Evolutionary conservation across 2,888 invertebrate species (phyloP).

Genomic region (Cantharis nigra): DNA sequence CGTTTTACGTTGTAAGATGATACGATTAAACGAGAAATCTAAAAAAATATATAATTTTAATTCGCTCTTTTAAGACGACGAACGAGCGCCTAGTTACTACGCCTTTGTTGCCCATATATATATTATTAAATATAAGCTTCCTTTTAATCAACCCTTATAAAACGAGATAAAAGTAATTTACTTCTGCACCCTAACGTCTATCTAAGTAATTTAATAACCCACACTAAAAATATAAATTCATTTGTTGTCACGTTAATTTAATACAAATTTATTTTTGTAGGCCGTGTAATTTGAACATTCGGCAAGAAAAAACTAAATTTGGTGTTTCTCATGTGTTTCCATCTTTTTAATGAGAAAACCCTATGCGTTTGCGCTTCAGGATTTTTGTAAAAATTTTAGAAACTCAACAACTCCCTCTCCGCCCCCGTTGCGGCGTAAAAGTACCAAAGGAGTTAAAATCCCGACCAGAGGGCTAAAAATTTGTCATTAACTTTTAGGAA

Average conservation of each 20-base stretch:
- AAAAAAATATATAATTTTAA: conserved; percentile 1
- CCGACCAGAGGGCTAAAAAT: too few relatives aligned
- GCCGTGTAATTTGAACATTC: neutral
- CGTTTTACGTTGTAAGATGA: neutral
- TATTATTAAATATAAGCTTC: conserved; percentile 1
- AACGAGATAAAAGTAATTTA: conserved; percentile 3
- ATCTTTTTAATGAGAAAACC: neutral
- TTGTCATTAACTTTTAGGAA: neutral
- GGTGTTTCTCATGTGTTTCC: neutral
- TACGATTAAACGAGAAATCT: neutral
- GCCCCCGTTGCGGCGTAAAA: too few relatives aligned
- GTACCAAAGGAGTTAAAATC: too few relatives aligned
- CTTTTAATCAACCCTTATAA: neutral
- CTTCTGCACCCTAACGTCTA: neutral
- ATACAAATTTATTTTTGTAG: neutral
- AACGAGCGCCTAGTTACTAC: neutral
- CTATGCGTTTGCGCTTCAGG: neutral
- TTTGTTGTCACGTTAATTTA: neutral
- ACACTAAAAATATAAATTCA: neutral
- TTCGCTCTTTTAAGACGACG: neutral
- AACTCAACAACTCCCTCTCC: too few relatives aligned
- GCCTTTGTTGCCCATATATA: neutral
- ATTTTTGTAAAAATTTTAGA: neutral
- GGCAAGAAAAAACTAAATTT: neutral
- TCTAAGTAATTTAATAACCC: neutral